phyloP scores from a whole-genome alignment of 2,113 vertebrate genomes.

The Peromyscus polionotus region DNA sequence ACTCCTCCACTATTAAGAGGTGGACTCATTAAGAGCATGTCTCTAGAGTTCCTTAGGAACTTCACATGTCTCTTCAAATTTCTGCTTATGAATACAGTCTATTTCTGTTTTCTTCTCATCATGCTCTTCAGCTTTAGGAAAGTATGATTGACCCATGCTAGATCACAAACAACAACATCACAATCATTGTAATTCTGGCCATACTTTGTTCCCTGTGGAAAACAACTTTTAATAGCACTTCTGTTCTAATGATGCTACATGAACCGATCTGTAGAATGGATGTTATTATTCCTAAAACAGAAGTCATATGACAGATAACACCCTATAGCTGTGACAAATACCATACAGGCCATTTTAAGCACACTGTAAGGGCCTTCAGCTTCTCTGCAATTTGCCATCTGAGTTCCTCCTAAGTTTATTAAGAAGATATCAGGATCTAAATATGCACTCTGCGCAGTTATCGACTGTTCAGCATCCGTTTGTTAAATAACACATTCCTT shows the following conservation, averaged over 20 bases:
- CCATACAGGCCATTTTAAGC: conserved; percentile 10
- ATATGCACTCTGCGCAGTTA: not conserved
- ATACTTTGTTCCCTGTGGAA: not conserved
- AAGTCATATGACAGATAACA: not conserved
- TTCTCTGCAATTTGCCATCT: not conserved
- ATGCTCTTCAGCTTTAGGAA: not conserved
- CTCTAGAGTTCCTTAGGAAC: not conserved
- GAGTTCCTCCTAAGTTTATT: conserved; percentile 63
- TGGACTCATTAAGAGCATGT: not conserved
- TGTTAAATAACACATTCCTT: not conserved
- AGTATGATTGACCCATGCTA: not conserved
- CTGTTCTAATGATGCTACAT: not conserved
- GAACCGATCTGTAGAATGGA: not conserved
- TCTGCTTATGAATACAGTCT: not conserved
- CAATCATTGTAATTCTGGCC: not conserved
- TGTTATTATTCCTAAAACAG: not conserved
- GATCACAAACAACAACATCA: not conserved
- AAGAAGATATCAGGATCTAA: conserved; percentile 18
- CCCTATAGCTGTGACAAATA: not conserved
- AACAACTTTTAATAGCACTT: not conserved
- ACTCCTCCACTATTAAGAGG: not conserved
- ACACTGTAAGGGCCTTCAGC: conserved; percentile 27
- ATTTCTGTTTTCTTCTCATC: not conserved
- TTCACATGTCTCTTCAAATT: not conserved
- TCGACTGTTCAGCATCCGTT: not conserved